Base-by-base conservation (phyloP, 1,140 invertebrate species). In the Lanistes nyassanus region DNA sequence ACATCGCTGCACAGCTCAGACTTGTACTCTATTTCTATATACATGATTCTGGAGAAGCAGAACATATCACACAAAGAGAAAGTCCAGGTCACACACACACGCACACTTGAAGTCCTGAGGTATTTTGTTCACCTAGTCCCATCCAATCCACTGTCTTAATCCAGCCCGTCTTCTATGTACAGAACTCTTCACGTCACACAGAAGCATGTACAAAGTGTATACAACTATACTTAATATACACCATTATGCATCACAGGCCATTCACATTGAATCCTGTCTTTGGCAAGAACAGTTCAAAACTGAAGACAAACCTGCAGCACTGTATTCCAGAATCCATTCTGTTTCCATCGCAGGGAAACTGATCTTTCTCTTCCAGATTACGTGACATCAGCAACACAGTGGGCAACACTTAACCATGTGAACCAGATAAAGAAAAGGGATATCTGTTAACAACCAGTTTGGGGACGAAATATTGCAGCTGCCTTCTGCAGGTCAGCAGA, bases 121-220 rank as follows among this genome's bases (percentile, higher is more conserved):
- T 72, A 72, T 72, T 71, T 62, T 42, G 70, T 60, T 42, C 55
- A 72, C 55, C 70, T 56, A 72, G 56, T 26, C 9, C 56, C 31
- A 31, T 4, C n/a, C 36, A 60, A 55, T 72, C 26, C 53, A 31
- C 16, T 51, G 56, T 60, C 11, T 31, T 26, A 11, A 26, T n/a
- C 29, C 56, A 26, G 11, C 23, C 56, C 29, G 56, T 60, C 56
- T 60, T 60, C 9, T 60, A n/a, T 31, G 23, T 60, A 26, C n/a
- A n/a, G 11, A n/a, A 23, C 9, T 11, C 23, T 7, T n/a, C 56
- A 60, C n/a, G 9, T 31, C 11, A n/a, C 23, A 39, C 51, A 4
- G 5, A 9, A 26, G 11, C 9, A 7, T 26, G 19, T 2, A 11
- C 23, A 47, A 21, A 51, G 21, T 66, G 6, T 39, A 36, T 3